phyloP scores from a whole-genome alignment of 1,140 invertebrate genomes.

The Venustaconcha ellipsiformis region DNA sequence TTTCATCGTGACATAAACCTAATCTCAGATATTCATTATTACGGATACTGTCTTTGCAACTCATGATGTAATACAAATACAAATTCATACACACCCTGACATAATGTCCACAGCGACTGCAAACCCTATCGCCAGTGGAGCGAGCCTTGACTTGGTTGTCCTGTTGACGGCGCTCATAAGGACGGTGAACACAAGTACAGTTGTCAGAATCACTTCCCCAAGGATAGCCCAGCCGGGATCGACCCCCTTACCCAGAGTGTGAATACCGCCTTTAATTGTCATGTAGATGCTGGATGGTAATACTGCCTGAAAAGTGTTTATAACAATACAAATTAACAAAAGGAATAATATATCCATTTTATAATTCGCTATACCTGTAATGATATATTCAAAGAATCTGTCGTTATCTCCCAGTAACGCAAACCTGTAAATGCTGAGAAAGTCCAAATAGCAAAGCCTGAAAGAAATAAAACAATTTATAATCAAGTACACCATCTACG shows the following conservation, averaged over 20 bases:
- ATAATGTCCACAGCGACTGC: slow-evolving; percentile 59
- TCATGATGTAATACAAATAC: not conserved
- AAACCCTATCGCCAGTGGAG: slow-evolving; percentile 65
- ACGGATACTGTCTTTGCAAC: no score
- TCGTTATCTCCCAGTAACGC: no score
- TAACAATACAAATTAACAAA: not conserved
- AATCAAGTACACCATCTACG: no score
- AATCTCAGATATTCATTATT: no score
- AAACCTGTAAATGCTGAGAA: no score
- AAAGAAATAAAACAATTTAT: no score
- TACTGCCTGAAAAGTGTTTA: slow-evolving; percentile 37
- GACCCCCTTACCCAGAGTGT: slow-evolving; percentile 22
- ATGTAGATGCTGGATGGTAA: slow-evolving; percentile 29
- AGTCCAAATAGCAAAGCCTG: no score
- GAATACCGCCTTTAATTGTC: slow-evolving; percentile 37
- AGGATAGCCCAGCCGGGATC: slow-evolving; percentile 51
- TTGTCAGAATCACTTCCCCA: slow-evolving; percentile 60
- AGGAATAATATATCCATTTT: not conserved
- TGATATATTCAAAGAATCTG: no score
- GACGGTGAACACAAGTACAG: slow-evolving; percentile 59
- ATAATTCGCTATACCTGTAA: no score
- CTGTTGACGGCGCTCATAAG: slow-evolving; percentile 58
- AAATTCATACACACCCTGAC: slow-evolving; percentile 47
- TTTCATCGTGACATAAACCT: no score
- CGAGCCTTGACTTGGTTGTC: slow-evolving; percentile 43